A percentile compares a stretch with the other conserved stretches of the same genome.
Conservation (phyloP, 2,797 vertebrate species). For the Pipistrellus pipistrellus region DNA sequence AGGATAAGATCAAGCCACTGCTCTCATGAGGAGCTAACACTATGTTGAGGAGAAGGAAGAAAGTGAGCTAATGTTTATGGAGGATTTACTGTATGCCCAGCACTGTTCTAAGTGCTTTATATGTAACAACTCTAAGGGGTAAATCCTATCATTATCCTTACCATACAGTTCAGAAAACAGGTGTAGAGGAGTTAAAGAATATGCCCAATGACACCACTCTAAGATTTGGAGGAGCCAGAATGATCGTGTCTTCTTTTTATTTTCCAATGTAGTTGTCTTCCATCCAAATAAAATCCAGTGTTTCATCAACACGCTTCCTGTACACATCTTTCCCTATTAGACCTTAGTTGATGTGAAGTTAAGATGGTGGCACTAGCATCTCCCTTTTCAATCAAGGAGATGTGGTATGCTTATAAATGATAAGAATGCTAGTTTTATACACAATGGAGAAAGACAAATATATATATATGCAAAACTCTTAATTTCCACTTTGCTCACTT, state of each 20-base stretch:
- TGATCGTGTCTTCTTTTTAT: neutral
- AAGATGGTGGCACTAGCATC: neutral
- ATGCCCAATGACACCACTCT: neutral
- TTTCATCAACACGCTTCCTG: neutral
- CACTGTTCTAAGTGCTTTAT: neutral
- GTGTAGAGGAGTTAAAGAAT: neutral
- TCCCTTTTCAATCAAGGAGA: conserved; percentile 44
- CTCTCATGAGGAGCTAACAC: neutral
- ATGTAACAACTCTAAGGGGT: neutral
- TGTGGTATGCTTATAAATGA: neutral
- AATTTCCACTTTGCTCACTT: conserved; percentile 26
- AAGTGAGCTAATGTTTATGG: neutral
- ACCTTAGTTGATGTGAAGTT: conserved; percentile 12
- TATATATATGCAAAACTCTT: neutral
- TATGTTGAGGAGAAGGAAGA: neutral
- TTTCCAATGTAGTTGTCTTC: conserved; percentile 30
- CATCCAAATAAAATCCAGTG: conserved; percentile 47
- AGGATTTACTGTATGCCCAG: neutral
- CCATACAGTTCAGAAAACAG: neutral
- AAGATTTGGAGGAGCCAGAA: neutral
- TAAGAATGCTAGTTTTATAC: neutral
- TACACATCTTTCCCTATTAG: neutral
- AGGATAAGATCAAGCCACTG: neutral
- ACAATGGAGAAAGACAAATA: neutral
- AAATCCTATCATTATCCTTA: neutral